A percentile compares a stretch with the other conserved stretches of the same genome.
phyloP scores from a whole-genome alignment of 2,888 invertebrate species.

The Petrolisthes manimaculis region DNA sequence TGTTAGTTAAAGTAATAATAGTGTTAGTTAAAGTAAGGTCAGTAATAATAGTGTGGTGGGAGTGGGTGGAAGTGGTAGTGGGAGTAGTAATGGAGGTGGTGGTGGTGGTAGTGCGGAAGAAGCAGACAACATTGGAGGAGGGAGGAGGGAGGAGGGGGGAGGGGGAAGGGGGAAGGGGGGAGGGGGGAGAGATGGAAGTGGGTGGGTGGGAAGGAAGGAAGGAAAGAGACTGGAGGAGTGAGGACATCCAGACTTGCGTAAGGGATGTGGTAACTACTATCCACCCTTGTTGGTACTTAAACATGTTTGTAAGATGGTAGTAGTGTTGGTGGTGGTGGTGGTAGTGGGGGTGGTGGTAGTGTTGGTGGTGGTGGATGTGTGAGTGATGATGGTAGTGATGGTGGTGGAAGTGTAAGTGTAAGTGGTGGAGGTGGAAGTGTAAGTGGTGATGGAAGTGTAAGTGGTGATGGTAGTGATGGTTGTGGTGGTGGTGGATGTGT shows the following conservation, averaged over 20 bases:
- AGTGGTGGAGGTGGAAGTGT: not conserved
- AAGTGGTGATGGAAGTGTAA: conserved; percentile 5
- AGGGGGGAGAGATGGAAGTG: not conserved
- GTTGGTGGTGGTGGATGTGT: not conserved
- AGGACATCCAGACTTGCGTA: not conserved
- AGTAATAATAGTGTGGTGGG: not conserved
- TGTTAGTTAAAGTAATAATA: not conserved
- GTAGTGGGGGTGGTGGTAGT: not conserved
- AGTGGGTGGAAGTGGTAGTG: not conserved
- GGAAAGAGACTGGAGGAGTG: not conserved
- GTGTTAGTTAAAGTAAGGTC: too few relatives aligned
- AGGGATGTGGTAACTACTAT: not conserved
- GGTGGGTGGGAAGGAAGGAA: not conserved
- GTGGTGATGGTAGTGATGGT: conserved; percentile 8
- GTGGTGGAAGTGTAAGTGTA: not conserved
- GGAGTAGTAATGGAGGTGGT: not conserved
- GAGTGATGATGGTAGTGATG: not conserved
- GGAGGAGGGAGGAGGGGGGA: not conserved
- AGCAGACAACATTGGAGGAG: not conserved
- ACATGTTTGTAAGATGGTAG: too few relatives aligned
- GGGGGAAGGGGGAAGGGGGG: not conserved
- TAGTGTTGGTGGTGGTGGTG: not conserved
- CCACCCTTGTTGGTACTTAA: not conserved
- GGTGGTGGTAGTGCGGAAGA: not conserved
- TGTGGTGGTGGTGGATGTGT: conserved; percentile 6